Base-by-base conservation (phyloP, 2,113 vertebrate genomes). In the Reinhardtius hippoglossoides region DNA sequence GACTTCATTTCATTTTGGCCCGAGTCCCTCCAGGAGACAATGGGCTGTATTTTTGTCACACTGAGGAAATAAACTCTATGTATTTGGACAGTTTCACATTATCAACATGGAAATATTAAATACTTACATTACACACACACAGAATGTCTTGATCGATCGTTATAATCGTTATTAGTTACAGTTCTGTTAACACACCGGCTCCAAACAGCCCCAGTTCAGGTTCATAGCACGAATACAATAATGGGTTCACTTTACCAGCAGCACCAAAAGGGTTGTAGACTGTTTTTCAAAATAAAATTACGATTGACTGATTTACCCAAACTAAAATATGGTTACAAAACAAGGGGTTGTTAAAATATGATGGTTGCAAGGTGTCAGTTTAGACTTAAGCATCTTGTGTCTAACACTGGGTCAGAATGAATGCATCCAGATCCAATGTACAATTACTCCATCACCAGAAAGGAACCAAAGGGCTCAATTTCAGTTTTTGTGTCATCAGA, bases 1-100 rank as follows among this genome's bases (percentile, higher is more conserved):
- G 79, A 83, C 70, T 84, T 86, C 76, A 86, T 85, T 70, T 84
- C 58, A 71, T 71, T 70, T 57, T 46, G 50, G 37, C 78, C 42
- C 21, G 7, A 42, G 16, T 72, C 65, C 24, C 66, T 23, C 7
- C 40, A 31, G 54, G 61, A 78, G 78, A 82, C 63, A 59, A 52
- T 48, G 9, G 46, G 15, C 21, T 42, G 70, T 37, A 37, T 37
- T 26, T 14, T 74, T 80, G 9, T 54, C 52, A n/a, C 52, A 54
- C 8, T 21, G 46, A 50, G 14, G 46, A 6, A 50, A 18, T 0
- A 20, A 16, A 50, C 15, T 42, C 3, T 13, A 13, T 10, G 10
- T 42, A 13, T 13, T 42, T 12, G 12, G 40, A 42, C 40, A 42
- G 40, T 42, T 42, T 42, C 40, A 42, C 40, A 42, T 42, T 42